Evolutionary conservation across 2,888 invertebrate genomes (phyloP), one percentile per base, ranked within the genome.

Genomic region (Nomada goodeniana): DNA sequence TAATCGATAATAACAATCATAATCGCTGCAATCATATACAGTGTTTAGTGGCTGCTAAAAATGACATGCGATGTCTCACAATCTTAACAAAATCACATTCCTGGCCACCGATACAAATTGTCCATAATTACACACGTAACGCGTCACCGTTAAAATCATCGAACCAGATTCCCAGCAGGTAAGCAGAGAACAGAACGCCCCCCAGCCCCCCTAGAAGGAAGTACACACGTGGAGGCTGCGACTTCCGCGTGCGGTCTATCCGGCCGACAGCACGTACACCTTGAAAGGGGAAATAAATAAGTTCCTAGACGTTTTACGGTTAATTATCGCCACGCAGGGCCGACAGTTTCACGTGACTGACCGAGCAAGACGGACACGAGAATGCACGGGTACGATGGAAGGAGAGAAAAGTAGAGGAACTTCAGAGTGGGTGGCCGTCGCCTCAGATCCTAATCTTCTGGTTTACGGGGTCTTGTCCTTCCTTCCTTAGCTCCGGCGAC

Each of bases 361-460:
- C 76, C 80, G 74, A 61, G 15, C 53, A 72, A 72, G 79, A 85
- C 76, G 57, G 74, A 71, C 77, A 76, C 73, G 78, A 77, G 87
- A 84, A 82, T 83, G 76, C 74, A 50, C 72, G 68, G 20, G 86
- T 76, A 79, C 76, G 60, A 42, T 60, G 81, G 75, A 79, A 82
- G 67, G 80, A 80, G 76, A 84, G 85, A 80, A 84, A 87, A 83
- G 79, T 83, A 80, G 82, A 89, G 70, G 80, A 81, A 86, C 85
- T 89, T 88, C 90, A 77, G 90, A 90, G 92, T 92, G 91, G 92
- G 92, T 92, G 92, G 92, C 91, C 92, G 87, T 89, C 87, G 85
- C 82, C 86, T 90, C 91, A 92, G 92, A 92, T 92, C 88, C 91
- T 91, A 92, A 92, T 92, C 92, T 92, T 83, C 82, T 88, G 87